phyloP scores from a whole-genome alignment of 2,797 vertebrate genomes.

The Mycteria americana region DNA sequence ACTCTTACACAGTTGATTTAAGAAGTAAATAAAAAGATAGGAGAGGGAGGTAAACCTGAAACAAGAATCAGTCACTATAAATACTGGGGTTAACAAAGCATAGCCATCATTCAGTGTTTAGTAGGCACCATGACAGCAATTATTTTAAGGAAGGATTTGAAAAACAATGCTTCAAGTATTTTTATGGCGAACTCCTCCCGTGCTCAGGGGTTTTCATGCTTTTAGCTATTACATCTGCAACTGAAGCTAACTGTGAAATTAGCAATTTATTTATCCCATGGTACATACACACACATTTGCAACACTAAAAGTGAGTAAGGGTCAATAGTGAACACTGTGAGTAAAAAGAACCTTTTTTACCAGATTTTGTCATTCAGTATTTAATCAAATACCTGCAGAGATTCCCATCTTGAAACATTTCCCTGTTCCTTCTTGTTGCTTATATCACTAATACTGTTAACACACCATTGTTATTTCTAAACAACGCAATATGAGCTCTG shows the following conservation, averaged over 20 bases:
- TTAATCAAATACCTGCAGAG: not conserved
- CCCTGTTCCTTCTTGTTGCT: not conserved
- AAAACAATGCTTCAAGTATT: slow-evolving; percentile 34
- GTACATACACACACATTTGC: not conserved
- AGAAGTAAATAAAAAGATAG: not conserved
- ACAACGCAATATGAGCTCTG: not conserved
- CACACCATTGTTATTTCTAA: not conserved
- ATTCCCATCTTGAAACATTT: not conserved
- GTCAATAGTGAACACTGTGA: not conserved
- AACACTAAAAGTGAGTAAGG: not conserved
- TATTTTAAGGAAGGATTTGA: slow-evolving; percentile 17
- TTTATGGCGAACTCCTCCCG: slow-evolving; percentile 33
- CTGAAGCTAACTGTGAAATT: slow-evolving; percentile 47
- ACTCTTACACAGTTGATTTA: not conserved
- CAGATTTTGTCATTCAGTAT: not conserved
- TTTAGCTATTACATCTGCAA: slow-evolving; percentile 33
- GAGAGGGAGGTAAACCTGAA: not conserved
- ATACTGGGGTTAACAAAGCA: not conserved
- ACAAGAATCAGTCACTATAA: not conserved
- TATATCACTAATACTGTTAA: not conserved
- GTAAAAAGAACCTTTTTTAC: not conserved
- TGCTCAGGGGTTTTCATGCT: slow-evolving; percentile 40
- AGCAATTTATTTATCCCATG: slow-evolving; percentile 43
- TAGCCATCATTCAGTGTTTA: not conserved
- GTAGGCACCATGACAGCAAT: slow-evolving; percentile 28